Conservation (phyloP, 2,797 vertebrate genomes). For the Carapus acus region DNA sequence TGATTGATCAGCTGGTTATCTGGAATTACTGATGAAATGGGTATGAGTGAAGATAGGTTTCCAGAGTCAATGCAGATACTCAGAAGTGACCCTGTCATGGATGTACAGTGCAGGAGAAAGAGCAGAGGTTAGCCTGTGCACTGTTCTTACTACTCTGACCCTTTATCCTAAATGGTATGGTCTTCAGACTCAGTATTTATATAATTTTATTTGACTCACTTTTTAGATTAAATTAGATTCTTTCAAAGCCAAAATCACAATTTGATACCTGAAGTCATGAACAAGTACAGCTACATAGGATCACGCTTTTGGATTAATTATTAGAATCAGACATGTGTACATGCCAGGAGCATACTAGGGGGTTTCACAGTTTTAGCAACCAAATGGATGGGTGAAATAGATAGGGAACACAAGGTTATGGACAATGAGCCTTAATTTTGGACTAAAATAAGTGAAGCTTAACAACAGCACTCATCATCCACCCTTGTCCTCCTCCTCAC, state of each 20-base stretch:
- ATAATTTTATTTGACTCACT: too few relatives aligned
- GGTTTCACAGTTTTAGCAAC: slow-evolving; percentile 8
- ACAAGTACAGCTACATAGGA: not conserved
- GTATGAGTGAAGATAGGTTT: slow-evolving; percentile 3
- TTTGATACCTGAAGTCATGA: not conserved
- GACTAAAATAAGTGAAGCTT: slow-evolving; percentile 19
- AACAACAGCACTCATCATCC: slow-evolving; percentile 24
- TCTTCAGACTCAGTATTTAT: too few relatives aligned
- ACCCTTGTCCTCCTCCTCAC: slow-evolving; percentile 21
- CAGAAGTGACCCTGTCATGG: not conserved
- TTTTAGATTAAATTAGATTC: not conserved
- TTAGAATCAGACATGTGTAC: not conserved
- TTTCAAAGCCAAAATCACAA: not conserved
- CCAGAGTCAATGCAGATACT: not conserved
- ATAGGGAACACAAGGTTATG: slow-evolving; percentile 14
- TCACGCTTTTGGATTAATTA: slow-evolving; percentile 6
- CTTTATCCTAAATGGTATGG: too few relatives aligned
- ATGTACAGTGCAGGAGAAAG: too few relatives aligned
- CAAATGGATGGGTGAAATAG: not conserved
- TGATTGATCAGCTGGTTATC: slow-evolving; percentile 3
- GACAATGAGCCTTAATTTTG: slow-evolving; percentile 19
- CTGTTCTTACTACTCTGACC: too few relatives aligned
- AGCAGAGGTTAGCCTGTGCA: too few relatives aligned
- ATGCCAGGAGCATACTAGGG: slow-evolving; percentile 14
- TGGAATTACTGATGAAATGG: slow-evolving; percentile 5